Evolutionary conservation across 1,140 invertebrate species (phyloP), one percentile per base, ranked within the genome.

Genomic region (Bombus vancouverensis): DNA sequence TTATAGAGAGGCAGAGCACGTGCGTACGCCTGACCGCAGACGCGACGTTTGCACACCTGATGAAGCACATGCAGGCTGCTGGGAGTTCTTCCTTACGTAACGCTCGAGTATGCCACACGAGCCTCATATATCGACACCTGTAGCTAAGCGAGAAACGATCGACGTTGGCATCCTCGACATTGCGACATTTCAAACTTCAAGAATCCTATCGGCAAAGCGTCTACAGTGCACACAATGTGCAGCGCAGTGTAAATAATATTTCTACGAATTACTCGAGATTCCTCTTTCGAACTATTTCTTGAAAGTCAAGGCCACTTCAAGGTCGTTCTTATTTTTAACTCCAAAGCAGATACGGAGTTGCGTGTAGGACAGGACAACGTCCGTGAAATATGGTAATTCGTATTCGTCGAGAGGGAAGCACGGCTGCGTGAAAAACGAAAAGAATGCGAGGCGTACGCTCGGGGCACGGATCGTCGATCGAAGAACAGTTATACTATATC

Each of bases 21-120:
- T 62, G 83, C 66, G 28, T 37, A 62, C 66, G 83, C 76, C 76
- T 84, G 83, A 80, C 68, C 76, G 83, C 76, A 62, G 83, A 72
- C 83, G 53, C 76, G 66, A 72, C 76, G 76, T 34, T 70, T 22
- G 82, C 65, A 59, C 83, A 84, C 76, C 76, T 72, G 83, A 84
- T 34, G 32, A 47, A 34, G 39, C 59, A 66, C 18, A 62, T 57
- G 28, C 76, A 44, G 10, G 39, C 47, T 32, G n/a, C 65, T 44
- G 65, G 47, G 47, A 34, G 66, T 57, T n/a, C 9, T 76, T n/a
- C 1, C 42, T 84, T 84, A n/a, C 47, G 76, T 25, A 84, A 84
- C 28, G 15, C 47, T 71, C n/a, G 13, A 39, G 32, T 71, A 44
- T 70, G 59, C 57, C 32, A 82, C 74, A 37, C 15, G 42, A 76